Evolutionary conservation across 2,888 invertebrate genomes (phyloP), one percentile per base, ranked within the genome.

Genomic region (Pecten maximus): DNA sequence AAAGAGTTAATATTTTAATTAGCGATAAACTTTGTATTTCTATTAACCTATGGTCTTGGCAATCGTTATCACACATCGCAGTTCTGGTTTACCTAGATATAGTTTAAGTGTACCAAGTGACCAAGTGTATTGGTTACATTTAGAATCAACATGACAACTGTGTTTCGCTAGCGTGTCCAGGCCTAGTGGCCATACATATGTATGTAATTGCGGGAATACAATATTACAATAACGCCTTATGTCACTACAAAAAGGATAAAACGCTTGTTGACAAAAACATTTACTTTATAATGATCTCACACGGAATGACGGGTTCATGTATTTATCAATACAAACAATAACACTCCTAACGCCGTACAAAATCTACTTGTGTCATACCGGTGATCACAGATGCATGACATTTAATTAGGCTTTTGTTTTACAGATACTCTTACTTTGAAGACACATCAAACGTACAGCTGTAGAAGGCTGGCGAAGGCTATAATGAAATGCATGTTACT

Each of bases 381-480:
- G 28, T 74, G 74, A 74, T 74, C 74, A 74, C 28, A 35, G 74
- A 19, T 35, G 74, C 23, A 35, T 74, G 74, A 74, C 28, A 74
- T 74, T 74, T 74, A 74, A 74, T 74, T 74, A 74, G 74, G 74
- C 74, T 74, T 74, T 74, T 74, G 74, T 74, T 74, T 74, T 74
- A 35, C 35, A 74, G 74, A 74, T 12, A 8, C 74, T 35, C 12
- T 35, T 15, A 28, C 74, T 74, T 74, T 74, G 74, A 74, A 23
- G 74, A 35, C 74, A 74, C 74, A 74, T 74, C 74, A 74, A 74
- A 74, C 74, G 74, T 35, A 74, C 74, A 74, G 74, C 74, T 74
- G 74, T 28, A 74, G 74, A 35, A 35, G 28, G 74, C 74, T 74
- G 74, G 10, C 74, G 74, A 28, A 35, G 74, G 35, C 35, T 74